Percentiles rank a stretch among this genome's conserved stretches.
phyloP scores from a whole-genome alignment of 2,888 invertebrate species.

The Sympetrum striolatum region DNA sequence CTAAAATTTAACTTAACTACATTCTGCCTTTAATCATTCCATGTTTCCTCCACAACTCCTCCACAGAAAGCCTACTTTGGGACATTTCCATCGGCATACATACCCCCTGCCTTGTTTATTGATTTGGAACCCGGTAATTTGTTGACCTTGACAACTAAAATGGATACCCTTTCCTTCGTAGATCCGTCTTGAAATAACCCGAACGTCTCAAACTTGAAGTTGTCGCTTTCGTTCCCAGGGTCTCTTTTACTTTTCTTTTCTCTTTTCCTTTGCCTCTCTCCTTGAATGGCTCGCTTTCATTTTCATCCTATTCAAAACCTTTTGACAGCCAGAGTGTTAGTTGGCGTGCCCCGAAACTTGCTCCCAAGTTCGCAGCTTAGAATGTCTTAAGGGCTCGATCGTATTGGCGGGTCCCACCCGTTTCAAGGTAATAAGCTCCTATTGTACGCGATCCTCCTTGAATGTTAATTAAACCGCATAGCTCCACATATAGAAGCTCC shows the following conservation, averaged over 20 bases:
- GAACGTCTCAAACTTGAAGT: not conserved
- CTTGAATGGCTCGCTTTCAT: not conserved
- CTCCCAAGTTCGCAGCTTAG: too few relatives aligned
- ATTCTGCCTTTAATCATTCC: not conserved
- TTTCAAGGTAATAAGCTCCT: too few relatives aligned
- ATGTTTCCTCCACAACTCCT: not conserved
- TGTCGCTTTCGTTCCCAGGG: not conserved
- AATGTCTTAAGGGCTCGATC: too few relatives aligned
- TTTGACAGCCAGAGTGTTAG: too few relatives aligned
- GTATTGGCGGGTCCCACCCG: too few relatives aligned
- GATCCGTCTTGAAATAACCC: not conserved
- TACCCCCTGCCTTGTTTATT: not conserved
- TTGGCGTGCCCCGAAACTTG: too few relatives aligned
- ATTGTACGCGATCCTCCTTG: too few relatives aligned
- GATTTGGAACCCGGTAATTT: conserved; percentile 1
- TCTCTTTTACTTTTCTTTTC: not conserved
- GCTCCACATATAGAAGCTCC: too few relatives aligned
- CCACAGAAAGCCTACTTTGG: not conserved
- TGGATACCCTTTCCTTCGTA: not conserved
- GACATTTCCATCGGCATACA: not conserved
- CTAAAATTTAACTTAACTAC: not conserved
- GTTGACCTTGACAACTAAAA: not conserved
- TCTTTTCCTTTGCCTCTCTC: not conserved
- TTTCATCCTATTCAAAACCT: not conserved
- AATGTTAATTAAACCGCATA: too few relatives aligned